Evolutionary conservation across 2,888 invertebrate species (phyloP).

Genomic region (Amiota minor): DNA sequence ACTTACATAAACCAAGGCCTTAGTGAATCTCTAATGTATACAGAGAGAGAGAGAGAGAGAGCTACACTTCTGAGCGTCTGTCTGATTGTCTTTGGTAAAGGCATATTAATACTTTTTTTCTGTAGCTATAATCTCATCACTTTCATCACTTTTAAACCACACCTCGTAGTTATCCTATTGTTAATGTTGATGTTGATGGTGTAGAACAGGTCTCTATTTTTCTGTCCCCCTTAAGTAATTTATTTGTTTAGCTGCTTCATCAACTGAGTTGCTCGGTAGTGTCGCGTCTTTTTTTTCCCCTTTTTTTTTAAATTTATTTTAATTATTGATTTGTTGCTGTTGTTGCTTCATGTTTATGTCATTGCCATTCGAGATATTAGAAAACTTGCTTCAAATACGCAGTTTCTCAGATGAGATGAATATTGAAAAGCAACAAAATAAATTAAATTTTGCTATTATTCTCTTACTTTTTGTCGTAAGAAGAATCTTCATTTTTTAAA

Average conservation of each 20-base stretch:
- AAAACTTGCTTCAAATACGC: conserved; percentile 17
- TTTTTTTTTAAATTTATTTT: conserved; percentile 48
- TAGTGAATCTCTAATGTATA: no score
- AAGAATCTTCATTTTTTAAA: no score
- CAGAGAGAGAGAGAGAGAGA: no score
- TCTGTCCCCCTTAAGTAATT: conserved; percentile 41
- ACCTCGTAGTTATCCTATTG: neutral
- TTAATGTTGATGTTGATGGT: neutral
- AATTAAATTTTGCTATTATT: no score
- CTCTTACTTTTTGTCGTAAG: no score
- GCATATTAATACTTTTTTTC: no score
- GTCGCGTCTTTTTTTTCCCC: conserved; percentile 47
- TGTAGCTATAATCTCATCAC: no score
- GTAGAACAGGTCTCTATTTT: conserved; percentile 20
- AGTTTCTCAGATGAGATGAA: conserved; percentile 13
- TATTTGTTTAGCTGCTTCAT: conserved; percentile 58
- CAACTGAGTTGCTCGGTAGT: no score
- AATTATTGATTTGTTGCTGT: conserved; percentile 11
- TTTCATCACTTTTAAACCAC: neutral
- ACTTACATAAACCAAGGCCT: no score
- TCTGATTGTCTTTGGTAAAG: no score
- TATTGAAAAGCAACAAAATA: neutral
- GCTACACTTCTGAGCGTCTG: no score
- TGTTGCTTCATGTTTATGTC: conserved; percentile 22
- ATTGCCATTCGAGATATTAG: conserved; percentile 5